Evolutionary conservation across 1,140 invertebrate genomes (phyloP).

Genomic region (Philopotamus ludificatus): DNA sequence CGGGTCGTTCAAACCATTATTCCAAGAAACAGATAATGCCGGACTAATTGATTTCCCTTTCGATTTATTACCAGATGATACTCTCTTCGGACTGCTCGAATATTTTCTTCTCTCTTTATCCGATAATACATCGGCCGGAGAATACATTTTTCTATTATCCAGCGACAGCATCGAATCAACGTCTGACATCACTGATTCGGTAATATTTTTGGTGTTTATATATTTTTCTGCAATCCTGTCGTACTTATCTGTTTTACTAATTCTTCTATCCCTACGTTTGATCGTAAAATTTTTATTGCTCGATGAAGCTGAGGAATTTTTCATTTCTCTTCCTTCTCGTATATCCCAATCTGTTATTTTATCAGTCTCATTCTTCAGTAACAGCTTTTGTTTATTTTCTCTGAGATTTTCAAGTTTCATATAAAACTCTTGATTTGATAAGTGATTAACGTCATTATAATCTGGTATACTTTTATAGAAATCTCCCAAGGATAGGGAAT

Average conservation of each 20-base stretch:
- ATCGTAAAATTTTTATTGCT: neutral
- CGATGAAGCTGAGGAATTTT: neutral
- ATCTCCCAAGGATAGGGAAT: conserved; percentile 60
- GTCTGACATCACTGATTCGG: conserved; percentile 3
- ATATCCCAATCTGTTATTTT: neutral
- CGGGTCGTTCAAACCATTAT: conserved; percentile 46
- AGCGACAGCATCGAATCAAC: conserved; percentile 19
- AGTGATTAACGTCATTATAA: conserved; percentile 66
- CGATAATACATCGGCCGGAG: no score
- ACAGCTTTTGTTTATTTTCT: conserved; percentile 61
- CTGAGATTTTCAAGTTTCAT: conserved; percentile 63
- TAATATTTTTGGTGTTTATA: neutral
- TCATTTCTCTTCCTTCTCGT: neutral
- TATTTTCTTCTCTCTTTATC: no score
- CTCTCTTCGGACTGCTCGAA: no score
- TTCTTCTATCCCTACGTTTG: neutral
- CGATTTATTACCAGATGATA: neutral
- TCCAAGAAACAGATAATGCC: conserved; percentile 53
- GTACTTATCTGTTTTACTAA: neutral
- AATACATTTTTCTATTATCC: conserved; percentile 17
- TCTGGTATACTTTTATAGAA: conserved; percentile 70
- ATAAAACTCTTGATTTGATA: conserved; percentile 67
- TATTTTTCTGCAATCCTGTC: neutral
- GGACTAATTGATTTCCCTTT: conserved; percentile 50
- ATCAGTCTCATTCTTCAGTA: conserved; percentile 3